phyloP scores from a whole-genome alignment of 2,888 invertebrate genomes.

The Molanna angustata region DNA sequence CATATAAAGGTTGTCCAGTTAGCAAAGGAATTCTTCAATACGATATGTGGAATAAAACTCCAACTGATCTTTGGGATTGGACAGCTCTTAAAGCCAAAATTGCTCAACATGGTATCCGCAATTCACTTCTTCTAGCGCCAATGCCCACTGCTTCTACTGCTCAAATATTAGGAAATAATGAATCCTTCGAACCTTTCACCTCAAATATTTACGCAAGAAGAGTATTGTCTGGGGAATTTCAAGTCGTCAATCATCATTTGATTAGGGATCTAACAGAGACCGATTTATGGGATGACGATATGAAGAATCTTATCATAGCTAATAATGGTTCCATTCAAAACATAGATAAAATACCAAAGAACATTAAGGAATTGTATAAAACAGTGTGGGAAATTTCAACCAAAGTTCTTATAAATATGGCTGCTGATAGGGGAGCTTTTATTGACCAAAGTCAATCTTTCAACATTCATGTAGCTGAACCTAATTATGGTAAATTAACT shows the following conservation, averaged over 20 bases:
- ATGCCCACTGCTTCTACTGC: constrained; percentile 99
- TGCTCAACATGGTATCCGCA: constrained; percentile 83
- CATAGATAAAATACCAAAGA: constrained; percentile 79
- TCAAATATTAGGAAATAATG: constrained; percentile 98
- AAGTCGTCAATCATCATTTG: constrained; percentile 95
- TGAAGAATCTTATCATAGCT: constrained; percentile 92
- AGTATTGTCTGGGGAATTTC: constrained; percentile 94
- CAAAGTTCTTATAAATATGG: constrained; percentile 91
- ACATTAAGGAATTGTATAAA: constrained; percentile 85
- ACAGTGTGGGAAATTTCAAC: constrained; percentile 98
- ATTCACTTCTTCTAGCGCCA: constrained; percentile 90
- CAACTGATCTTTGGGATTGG: constrained; percentile 92
- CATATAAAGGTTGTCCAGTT: constrained; percentile 88
- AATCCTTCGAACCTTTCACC: constrained; percentile 97
- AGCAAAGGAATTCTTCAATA: constrained; percentile 95
- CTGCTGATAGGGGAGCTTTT: constrained; percentile 95
- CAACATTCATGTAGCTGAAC: constrained; percentile 95
- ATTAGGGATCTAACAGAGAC: constrained; percentile 88
- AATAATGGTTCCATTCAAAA: constrained; percentile 91
- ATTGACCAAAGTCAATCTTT: constrained; percentile 99
- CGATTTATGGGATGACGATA: constrained; percentile 90
- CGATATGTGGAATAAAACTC: constrained; percentile 95
- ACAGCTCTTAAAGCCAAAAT: constrained; percentile 75
- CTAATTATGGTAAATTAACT: constrained; percentile 88
- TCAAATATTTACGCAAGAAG: constrained; percentile 94